These are phyloP conservation scores for Dicyrtomina minuta DNA, from an alignment of 2,888 invertebrate genomes.

Conservation along the genomic window DNA sequence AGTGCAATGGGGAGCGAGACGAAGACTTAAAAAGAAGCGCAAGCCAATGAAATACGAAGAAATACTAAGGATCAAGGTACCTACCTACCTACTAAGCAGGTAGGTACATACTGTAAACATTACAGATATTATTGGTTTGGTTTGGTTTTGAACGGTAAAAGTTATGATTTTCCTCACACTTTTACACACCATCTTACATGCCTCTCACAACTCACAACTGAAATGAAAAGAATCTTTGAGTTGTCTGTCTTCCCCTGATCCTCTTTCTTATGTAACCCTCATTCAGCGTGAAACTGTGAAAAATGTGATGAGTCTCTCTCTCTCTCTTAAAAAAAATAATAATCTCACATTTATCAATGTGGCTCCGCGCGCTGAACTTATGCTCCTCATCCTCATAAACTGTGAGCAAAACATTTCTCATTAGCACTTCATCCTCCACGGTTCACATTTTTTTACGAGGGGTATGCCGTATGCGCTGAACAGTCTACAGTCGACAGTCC, in stretches of 20 bases:
- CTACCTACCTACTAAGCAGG: no score
- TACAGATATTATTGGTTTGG: no score
- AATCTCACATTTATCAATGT: slow-evolving; percentile 26
- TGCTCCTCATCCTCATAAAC: slow-evolving; percentile 28
- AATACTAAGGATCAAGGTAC: no score
- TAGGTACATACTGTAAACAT: no score
- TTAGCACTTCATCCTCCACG: slow-evolving; percentile 34
- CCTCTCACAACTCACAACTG: no score
- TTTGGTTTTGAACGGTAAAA: no score
- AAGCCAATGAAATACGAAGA: no score
- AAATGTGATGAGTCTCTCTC: slow-evolving; percentile 17
- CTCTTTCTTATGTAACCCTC: not conserved
- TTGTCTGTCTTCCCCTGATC: not conserved
- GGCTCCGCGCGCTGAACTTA: not conserved
- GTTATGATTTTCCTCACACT: no score
- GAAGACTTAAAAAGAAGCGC: no score
- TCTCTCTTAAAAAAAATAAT: slow-evolving; percentile 12
- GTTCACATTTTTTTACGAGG: not conserved
- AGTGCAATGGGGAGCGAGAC: not conserved
- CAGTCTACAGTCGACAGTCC: no score
- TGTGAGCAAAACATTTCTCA: slow-evolving; percentile 37
- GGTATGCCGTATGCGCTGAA: no score
- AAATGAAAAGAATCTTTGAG: not conserved
- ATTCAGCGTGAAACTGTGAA: slow-evolving; percentile 32
- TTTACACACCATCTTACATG: no score